Evolutionary conservation across 2,797 vertebrate genomes (phyloP), one percentile per base, ranked within the genome.

Genomic region (Galago senegalensis): DNA sequence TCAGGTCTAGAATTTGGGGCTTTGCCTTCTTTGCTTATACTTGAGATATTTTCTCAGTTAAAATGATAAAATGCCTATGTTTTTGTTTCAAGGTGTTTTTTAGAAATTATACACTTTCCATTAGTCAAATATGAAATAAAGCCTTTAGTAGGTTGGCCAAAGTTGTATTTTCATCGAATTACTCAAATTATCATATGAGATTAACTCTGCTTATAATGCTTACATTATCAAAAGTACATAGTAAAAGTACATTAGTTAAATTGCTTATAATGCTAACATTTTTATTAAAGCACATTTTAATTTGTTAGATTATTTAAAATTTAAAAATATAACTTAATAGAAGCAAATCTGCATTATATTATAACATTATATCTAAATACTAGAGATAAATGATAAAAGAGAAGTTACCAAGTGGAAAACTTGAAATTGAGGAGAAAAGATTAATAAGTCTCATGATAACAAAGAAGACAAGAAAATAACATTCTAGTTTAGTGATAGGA

Each of bases 401-500:
- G 14, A 97, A 91, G 20, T 83, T 96, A 87, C 56, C 94, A 84
- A 82, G 46, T 77, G 23, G 80, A 83, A 95, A 93, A 96, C 60
- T 61, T 96, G 70, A 97, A 95, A 79, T 65, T 40, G 70, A 91
- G 87, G 43, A 25, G 18, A 89, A 97, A 93, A 94, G n/a, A 94
- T 76, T 58, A 97, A 85, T 92, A 96, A 76, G 49, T 60, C 56
- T 60, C 94, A 94, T 83, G 65, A 96, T 58, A 93, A 94, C 89
- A 95, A 97, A 87, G 37, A 96, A 98, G 88, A 98, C 89, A 67
- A 94, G 92, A 96, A 95, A 92, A 98, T 97, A 97, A 89, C 92
- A 97, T 95, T 97, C 94, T 89, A 91, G 80, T 79, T 94, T 98
- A 91, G 88, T 93, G 94, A 97, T 83, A 87, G 87, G 91, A 90